Evolutionary conservation across 2,888 invertebrate genomes (phyloP).

Genomic region (Myathropa florea): DNA sequence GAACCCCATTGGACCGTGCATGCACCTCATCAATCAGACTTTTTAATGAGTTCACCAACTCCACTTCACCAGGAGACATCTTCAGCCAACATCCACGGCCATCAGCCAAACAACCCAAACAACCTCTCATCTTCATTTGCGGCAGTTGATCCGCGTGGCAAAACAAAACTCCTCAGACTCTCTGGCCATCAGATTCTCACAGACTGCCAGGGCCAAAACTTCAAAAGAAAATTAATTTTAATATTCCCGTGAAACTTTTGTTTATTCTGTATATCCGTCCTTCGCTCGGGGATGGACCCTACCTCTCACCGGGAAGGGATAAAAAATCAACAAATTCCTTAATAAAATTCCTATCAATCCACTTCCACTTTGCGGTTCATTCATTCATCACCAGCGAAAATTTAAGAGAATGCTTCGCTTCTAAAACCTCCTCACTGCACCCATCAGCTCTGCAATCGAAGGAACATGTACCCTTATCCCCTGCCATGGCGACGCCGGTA

Average conservation of each 20-base stretch:
- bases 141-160: neutral
- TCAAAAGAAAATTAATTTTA: slow-evolving; percentile 61
- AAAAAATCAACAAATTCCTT: slow-evolving; percentile 52
- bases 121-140: neutral
- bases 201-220: neutral
- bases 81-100: neutral
- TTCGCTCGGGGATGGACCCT: neutral
- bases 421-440: slow-evolving; percentile 3
- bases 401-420: slow-evolving; percentile 19
- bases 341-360: slow-evolving; percentile 67
- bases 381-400: slow-evolving; percentile 50
- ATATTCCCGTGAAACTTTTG: slow-evolving; percentile 45
- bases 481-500: neutral
- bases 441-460: neutral
- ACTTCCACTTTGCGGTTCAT: slow-evolving; percentile 46
- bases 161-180: neutral
- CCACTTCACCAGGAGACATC: neutral
- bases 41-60: slow-evolving; percentile 12
- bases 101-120: slow-evolving; percentile 1
- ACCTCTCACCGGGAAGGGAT: neutral
- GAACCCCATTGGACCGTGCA: neutral
- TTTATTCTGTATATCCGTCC: slow-evolving; percentile 44
- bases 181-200: neutral
- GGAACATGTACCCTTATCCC: neutral
- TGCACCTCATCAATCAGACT: neutral